These are phyloP conservation scores for Drosophila pandora DNA, from an alignment of 1,140 invertebrate species.

Conservation along the genomic window DNA sequence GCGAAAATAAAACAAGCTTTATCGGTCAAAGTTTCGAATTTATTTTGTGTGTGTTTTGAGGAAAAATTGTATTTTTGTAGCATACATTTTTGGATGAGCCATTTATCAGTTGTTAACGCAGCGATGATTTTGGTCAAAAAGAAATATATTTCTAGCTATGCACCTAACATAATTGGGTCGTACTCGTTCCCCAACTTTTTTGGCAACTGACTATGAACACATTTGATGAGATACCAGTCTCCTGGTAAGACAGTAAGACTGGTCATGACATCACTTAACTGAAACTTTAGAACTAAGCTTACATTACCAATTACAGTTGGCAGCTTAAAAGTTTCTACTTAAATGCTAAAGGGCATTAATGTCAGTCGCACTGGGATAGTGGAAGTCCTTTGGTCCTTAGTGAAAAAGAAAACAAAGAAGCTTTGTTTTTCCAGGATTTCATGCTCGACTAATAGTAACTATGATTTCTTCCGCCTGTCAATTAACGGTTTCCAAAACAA, in stretches of 20 bases:
- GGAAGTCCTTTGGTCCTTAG: background rate
- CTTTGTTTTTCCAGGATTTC: conserved; percentile 11
- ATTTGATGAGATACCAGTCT: conserved; percentile 29
- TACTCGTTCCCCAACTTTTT: conserved; percentile 17
- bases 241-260: conserved; percentile 31
- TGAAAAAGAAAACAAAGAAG: background rate
- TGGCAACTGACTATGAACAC: conserved; percentile 44
- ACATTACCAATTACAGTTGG: conserved; percentile 46
- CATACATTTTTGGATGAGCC: conserved; percentile 10
- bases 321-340: conserved; percentile 1
- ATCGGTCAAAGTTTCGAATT: conserved; percentile 43
- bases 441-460: conserved; percentile 7
- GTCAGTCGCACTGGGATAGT: conserved; percentile 1
- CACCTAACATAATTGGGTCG: conserved; percentile 10
- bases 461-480: conserved; percentile 24
- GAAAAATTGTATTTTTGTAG: conserved; percentile 21
- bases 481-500: conserved; percentile 32
- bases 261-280: conserved; percentile 46
- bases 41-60: conserved; percentile 39
- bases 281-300: conserved; percentile 41
- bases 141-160: background rate
- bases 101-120: conserved; percentile 45
- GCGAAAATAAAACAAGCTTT: conserved; percentile 27
- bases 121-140: conserved; percentile 16
- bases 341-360: conserved; percentile 7